Evolutionary conservation across 2,113 vertebrate genomes (phyloP), one percentile per base, ranked within the genome.

Genomic region (Ochotona princeps): DNA sequence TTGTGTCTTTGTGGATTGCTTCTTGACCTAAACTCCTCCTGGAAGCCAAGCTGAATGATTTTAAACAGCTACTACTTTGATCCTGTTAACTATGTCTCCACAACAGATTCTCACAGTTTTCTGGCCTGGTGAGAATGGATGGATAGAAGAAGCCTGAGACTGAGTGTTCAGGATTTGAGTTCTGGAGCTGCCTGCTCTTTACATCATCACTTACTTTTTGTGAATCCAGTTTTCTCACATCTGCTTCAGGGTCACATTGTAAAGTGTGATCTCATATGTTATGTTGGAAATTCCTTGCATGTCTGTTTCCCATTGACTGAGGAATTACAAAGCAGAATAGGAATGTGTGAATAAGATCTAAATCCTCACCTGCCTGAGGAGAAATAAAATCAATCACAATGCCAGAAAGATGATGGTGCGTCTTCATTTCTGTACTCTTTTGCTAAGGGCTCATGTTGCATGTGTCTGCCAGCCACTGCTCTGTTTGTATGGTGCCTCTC

Each of bases 401-500:
- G 25, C 57, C 66, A 54, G 54, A 57, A 57, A 57, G 66, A 70
- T 0, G 17, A 49, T 8, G 32, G 65, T 35, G 12, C 8, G 21
- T 73, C 78, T 89, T 91, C n/a, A 25, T 38, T 72, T 66, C 49
- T 87, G 86, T 14, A 2, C 8, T 21, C 2, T 61, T 87, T 66
- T 32, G 67, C 90, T 78, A 49, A 86, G 1, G 38, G 70, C 38
- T 49, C 35, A 1, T 63, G 32, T 76, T 44, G n/a, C 70, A 57
- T 81, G 67, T 57, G 12, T 70, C 82, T 75, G 8, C 86, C 96
- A 60, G 2, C 91, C 90, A 90, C 0, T 49, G 79, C 10, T 49
- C 54, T 81, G 87, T 84, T 89, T n/a, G 65, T 63, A 17, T 38
- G 72, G 84, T 38, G 11, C 91, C 78, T 92, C 83, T 26, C 66